Percentiles rank a stretch among this genome's conserved stretches.
phyloP scores from a whole-genome alignment of 1,140 invertebrate genomes.

The Euwallacea similis region DNA sequence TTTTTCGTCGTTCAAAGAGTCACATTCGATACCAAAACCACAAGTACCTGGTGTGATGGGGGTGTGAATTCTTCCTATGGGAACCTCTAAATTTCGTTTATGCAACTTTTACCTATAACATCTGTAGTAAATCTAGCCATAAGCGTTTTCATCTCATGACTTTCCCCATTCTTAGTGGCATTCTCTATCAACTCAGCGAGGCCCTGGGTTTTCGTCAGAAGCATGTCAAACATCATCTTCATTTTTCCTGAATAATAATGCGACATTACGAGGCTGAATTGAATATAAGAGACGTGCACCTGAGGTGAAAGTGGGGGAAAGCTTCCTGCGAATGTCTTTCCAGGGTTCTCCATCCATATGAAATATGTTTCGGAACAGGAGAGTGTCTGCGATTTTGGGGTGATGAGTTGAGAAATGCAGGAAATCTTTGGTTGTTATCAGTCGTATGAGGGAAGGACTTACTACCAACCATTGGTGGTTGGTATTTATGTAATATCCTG shows the following conservation, averaged over 20 bases:
- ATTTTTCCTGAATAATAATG: conserved; percentile 21
- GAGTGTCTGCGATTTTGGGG: neutral
- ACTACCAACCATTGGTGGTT: neutral
- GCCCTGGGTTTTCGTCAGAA: conserved; percentile 1
- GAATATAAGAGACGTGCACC: neutral
- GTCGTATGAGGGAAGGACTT: conserved; percentile 6
- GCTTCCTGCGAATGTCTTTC: conserved; percentile 16
- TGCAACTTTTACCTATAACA: conserved; percentile 9
- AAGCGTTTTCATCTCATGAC: conserved; percentile 11
- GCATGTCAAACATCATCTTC: conserved; percentile 15
- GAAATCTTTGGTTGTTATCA: conserved; percentile 3
- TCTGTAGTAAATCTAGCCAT: conserved; percentile 14
- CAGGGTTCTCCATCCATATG: conserved; percentile 18
- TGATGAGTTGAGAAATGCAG: conserved; percentile 14
- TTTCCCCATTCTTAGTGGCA: neutral
- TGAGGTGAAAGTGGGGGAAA: conserved; percentile 18
- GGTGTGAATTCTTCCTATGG: neutral
- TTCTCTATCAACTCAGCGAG: neutral
- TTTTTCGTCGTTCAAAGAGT: conserved; percentile 13
- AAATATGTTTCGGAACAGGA: conserved; percentile 15
- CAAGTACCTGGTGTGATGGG: conserved; percentile 1
- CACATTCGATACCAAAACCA: conserved; percentile 25
- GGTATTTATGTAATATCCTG: neutral
- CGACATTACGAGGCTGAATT: neutral
- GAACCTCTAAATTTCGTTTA: neutral